Evolutionary conservation across 1,140 invertebrate species (phyloP).

Genomic region (Gryllus bimaculatus): DNA sequence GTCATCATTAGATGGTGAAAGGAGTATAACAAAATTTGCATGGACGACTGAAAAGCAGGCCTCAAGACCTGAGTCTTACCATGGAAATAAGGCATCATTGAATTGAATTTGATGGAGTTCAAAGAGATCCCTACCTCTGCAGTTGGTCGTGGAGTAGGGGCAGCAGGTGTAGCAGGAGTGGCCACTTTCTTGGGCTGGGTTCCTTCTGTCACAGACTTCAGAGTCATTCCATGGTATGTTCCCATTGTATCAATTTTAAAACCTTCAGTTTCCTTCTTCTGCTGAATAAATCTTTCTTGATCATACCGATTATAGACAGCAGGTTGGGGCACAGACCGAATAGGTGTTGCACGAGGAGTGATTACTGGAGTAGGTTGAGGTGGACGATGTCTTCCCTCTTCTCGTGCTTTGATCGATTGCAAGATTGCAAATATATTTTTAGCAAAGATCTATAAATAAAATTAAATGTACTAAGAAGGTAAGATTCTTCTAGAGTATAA

Average conservation of each 20-base stretch:
- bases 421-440: conserved; percentile 92
- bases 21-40: no score
- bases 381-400: conserved; percentile 66
- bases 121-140: conserved; percentile 14
- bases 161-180: conserved; percentile 35
- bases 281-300: conserved; percentile 89
- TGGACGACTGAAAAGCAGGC: no score
- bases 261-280: conserved; percentile 92
- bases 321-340: conserved; percentile 50
- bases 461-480: not conserved
- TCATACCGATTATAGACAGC: conserved; percentile 93
- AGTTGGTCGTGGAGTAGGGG: conserved; percentile 10
- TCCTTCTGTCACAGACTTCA: conserved; percentile 79
- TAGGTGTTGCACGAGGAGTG: conserved; percentile 57
- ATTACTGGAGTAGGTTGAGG: conserved; percentile 51
- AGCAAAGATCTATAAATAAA: conserved; percentile 58
- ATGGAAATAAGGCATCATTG: no score
- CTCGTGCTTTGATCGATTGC: conserved; percentile 82
- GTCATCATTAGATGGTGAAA: no score
- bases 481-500: no score
- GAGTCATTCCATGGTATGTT: conserved; percentile 93
- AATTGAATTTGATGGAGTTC: not conserved
- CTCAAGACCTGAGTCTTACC: no score
- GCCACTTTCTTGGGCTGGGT: conserved; percentile 46
- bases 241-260: conserved; percentile 98